Base-by-base conservation (phyloP, 2,113 vertebrate species). In the Onychostoma macrolepis region DNA sequence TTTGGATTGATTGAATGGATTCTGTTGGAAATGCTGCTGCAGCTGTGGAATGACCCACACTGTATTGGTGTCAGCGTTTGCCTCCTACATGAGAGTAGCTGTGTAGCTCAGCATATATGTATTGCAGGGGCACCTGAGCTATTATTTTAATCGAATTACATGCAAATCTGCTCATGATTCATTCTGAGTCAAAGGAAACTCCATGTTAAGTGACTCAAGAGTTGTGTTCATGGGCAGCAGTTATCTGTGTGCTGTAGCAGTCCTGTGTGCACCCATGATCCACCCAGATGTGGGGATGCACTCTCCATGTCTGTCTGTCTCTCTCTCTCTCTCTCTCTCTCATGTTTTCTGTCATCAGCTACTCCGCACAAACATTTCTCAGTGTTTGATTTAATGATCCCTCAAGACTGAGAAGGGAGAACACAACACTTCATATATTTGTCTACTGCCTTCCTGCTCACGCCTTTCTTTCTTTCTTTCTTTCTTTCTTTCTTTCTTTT, bases 351-450 rank as follows among this genome's bases (percentile, higher is more conserved):
- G 91, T 90, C 89, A 90, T 93, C 91, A 89, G 93, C 93, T 92
- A 88, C 90, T 94, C 92, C 91, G 91, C 48, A 90, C 91, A 93
- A 88, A 90, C 84, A 0, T 15, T 95, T 96, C 94, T 95, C 94
- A 95, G 93, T 93, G 94, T 92, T 15, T 75, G 86, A 90, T 88
- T 86, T 79, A 88, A 80, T 33, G 84, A 90, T 84, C 0, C 80
- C 84, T 56, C 45, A 87, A 92, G 86, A 93, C 89, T 92, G 78
- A 13, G 88, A 82, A 74, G 88, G 92, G 90, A 91, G 91, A 92
- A 84, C 80, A 86, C 89, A 93, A 89, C 91, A 93, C 93, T 91
- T 93, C 91, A 90, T 93, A 91, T 92, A 92, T 92, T 89, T 48
- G 61, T 86, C 61, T 84, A 17, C 74, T 77, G 69, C 75, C 61